Base-by-base conservation (phyloP, 2,888 invertebrate species). In the Clistopyga incitator region DNA sequence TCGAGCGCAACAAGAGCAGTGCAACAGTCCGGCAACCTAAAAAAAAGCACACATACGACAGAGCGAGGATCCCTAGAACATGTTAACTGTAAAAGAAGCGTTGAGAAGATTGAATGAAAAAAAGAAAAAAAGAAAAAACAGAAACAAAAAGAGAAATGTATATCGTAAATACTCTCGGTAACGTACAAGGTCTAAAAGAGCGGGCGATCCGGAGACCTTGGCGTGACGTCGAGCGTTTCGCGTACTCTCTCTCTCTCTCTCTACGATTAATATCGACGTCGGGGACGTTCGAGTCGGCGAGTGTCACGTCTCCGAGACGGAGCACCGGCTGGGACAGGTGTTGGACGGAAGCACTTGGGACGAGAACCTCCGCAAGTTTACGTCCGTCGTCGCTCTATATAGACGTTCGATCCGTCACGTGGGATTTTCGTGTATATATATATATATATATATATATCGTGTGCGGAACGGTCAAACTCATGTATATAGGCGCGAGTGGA, bases 401-500 rank as follows among this genome's bases (percentile, higher is more conserved):
- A 76, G 81, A 78, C 84, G n/a, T 42, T 65, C 65, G 45, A 67
- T 87, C 81, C 84, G 86, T 86, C 88, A 89, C 88, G 86, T 89
- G 89, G 87, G 87, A 88, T 8, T n/a, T 64, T 38, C 20, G 3
- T 29, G 29, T 38, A 18, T 64, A n/a, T n/a, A n/a, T n/a, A n/a
- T n/a, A n/a, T n/a, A n/a, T n/a, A n/a, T n/a, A n/a, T n/a, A n/a
- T n/a, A n/a, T n/a, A 38, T 34, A 13, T 52, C 34, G 75, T 75
- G 6, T 47, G 29, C 87, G 86, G 86, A 88, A 87, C 82, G 85
- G 78, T 81, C 85, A 84, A 87, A 87, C 84, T n/a, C 82, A 86
- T 85, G 79, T 85, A 84, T 87, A 82, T 85, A 85, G 81, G 85
- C 86, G 88, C 92, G 91, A 91, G 92, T 90, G 91, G 90, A 92